Conservation (phyloP, 2,113 vertebrate genomes). For the Cavia porcellus region DNA sequence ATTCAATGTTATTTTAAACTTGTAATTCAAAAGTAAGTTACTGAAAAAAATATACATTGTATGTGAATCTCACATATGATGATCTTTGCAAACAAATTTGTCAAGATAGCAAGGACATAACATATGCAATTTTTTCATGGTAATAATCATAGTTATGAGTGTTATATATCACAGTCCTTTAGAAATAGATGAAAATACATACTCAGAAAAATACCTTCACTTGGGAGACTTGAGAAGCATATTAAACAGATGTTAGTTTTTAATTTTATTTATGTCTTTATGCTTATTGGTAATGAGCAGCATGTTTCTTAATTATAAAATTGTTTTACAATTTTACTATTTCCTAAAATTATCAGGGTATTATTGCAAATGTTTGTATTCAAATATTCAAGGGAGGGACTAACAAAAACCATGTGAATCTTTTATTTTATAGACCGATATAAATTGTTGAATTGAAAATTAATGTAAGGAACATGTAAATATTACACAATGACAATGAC, state of each 20-base stretch:
- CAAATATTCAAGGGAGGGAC: conserved; percentile 38
- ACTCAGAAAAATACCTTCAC: conserved; percentile 20
- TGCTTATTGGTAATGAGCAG: conserved; percentile 44
- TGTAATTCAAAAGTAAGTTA: conserved; percentile 2
- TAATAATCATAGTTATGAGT: conserved; percentile 19
- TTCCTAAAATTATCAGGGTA: conserved; percentile 26
- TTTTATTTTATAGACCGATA: conserved; percentile 3
- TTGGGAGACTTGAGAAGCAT: conserved; percentile 4
- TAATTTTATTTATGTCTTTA: conserved; percentile 29
- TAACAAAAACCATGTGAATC: neutral
- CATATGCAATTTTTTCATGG: neutral
- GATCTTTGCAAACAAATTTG: conserved; percentile 61
- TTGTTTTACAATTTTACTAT: conserved; percentile 25
- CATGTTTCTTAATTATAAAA: conserved; percentile 56
- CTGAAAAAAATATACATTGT: neutral
- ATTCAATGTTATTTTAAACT: conserved; percentile 2
- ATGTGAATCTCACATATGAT: neutral
- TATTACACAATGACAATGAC: neutral
- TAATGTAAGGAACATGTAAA: neutral
- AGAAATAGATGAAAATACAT: conserved; percentile 11
- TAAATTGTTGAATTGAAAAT: neutral
- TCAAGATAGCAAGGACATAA: neutral
- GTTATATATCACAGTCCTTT: neutral
- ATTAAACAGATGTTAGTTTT: conserved; percentile 45
- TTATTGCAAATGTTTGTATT: neutral